Base-by-base conservation (phyloP, 1,140 invertebrate genomes). In the Lithobius niger region DNA sequence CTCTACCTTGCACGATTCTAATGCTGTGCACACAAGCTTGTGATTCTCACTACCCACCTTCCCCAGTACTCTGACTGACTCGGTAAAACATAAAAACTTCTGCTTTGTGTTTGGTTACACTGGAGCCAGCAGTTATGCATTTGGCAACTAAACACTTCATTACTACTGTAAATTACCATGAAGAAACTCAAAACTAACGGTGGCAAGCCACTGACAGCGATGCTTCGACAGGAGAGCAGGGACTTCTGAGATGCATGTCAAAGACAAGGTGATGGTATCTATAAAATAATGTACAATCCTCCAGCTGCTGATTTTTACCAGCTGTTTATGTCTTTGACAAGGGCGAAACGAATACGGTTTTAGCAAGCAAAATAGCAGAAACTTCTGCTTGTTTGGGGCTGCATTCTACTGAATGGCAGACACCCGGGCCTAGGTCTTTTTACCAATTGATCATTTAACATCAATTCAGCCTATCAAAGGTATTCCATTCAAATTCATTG, bases 141-240 rank as follows among this genome's bases (percentile, higher is more conserved):
- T 71, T 92, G 44, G 80, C 85, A 64, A 77, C 78, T 47, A 74
- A 71, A 26, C 79, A 85, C 15, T 67, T 77, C 19, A 73, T 92
- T 3, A 62, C 59, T 6, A 88, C 88, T 4, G 82, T 89, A 19
- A 89, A 95, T 74, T 94, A 93, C 67, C 85, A 94, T 71, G 90
- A 90, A 6, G 81, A 86, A 65, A n/a, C 78, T 78, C 19, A 70
- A 85, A 47, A 82, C 77, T 54, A 82, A 79, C 2, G 88, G 88
- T 47, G 88, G 88, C 1, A 90, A 96, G 75, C 89, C 90, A 1
- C 78, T 96, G 1, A 67, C 70, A 22, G 79, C 79, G 0, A 75
- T 80, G 61, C 66, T 88, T 25, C 66, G 68, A 52, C 63, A 70
- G 53, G 57, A 63, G 13, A 57, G 56, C 28, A 61, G 61, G 6